Evolutionary conservation across 2,888 invertebrate genomes (phyloP), one percentile per base, ranked within the genome.

Genomic region (Melipona beecheii): DNA sequence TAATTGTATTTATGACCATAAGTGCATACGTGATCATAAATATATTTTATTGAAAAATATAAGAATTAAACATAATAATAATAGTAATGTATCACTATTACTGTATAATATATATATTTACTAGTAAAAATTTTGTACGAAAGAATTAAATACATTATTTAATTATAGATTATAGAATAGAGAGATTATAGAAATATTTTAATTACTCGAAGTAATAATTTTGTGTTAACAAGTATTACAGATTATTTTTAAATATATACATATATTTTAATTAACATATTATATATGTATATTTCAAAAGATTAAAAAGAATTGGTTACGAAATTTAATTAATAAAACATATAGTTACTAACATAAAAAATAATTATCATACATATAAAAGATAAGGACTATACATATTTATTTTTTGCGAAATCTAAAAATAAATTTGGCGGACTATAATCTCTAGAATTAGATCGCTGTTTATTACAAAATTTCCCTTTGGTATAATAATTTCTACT

Each of bases 321-420:
- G 27, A 70, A 71, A 76, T 43, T 65, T 56, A 74, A 64, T 50
- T 50, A 56, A 56, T 56, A 49, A 64, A 65, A 78, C 76, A 27
- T 54, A 68, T 68, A 62, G 19, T 68, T 58, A 75, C 31, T 64
- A 72, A 75, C 31, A n/a, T 75, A 60, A 75, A 58, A 75, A 77
- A 68, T 52, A 13, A 71, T 71, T 71, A 54, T 52, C 54, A 87
- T 84, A 74, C 75, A 74, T 36, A 2, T 65, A 65, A 54, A 54
- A 65, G 43, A 43, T 70, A 75, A 72, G 81, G 68, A 19, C 74
- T 81, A 82, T 83, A 81, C 75, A 91, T 88, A 71, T 87, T 91
- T 92, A 93, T 91, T 93, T 92, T 91, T 92, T 93, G 81, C 92
- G 93, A 50, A 93, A 92, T 91, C 92, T 92, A 62, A 93, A 94